Base-by-base conservation (phyloP, 2,888 invertebrate species). In the Caenorhabditis sp. region DNA sequence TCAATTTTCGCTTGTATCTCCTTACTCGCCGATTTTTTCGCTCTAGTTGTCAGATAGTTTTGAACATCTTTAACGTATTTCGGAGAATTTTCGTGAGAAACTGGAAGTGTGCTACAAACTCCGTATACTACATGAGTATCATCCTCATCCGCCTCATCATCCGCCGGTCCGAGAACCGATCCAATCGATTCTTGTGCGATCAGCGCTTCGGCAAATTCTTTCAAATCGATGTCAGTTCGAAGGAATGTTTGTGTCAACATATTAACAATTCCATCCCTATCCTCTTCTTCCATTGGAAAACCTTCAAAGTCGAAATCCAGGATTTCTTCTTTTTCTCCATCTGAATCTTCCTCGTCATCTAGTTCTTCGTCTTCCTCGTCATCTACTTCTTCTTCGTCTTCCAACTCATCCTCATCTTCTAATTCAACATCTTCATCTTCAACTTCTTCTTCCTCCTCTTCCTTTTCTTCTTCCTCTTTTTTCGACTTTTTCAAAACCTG, bases 221-320 rank as follows among this genome's bases (percentile, higher is more conserved):
- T 75, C 52, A 74, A 62, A 64, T 84, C 78, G 36, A 86, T 75
- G 54, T 85, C 84, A 17, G 81, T 76, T 8, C 84, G 76, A 0
- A 86, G 77, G 61, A 86, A 86, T 10, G 84, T 85, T 70, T 83
- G 85, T 2, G 84, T 82, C 25, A 85, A 74, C 71, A 85, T 76
- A 70, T 84, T 83, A 43, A 78, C 67, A 25, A 86, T 68, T 26
- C 83, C 83, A 20, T 83, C 80, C 8, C 70, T 54, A 69, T 86
- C 86, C 10, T 77, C 77, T 25, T 81, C 78, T 31, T 75, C 70
- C n/a, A 83, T 79, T 0, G 84, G 83, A 31, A 79, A 80, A 0
- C 83, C 86, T 68, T 84, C 84, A 58, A 85, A 80, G 57, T 85
- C 82, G 59, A 85, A 83, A 57, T 82, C 80, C 43, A 82, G 52